Conservation (phyloP, 1,140 invertebrate genomes). For the Drosophila watanabei region DNA sequence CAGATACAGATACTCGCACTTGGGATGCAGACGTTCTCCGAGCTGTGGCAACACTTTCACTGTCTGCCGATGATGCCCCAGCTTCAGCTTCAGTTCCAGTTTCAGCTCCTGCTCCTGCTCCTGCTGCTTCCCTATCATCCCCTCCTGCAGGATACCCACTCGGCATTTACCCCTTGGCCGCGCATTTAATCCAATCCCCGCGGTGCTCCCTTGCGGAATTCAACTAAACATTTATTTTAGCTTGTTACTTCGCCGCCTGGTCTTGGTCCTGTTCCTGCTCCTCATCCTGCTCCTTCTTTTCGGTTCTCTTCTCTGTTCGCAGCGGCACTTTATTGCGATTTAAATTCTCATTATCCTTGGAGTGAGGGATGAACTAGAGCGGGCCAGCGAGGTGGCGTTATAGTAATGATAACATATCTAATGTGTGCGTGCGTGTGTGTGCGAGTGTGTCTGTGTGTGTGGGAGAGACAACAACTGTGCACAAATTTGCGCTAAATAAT, state of each 20-base stretch:
- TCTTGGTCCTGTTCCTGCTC: background rate
- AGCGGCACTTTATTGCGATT: constrained; percentile 74
- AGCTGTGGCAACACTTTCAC: constrained; percentile 74
- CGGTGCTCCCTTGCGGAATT: constrained; percentile 9
- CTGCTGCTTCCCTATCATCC: no score
- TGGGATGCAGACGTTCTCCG: constrained; percentile 39
- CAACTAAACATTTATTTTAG: constrained; percentile 70
- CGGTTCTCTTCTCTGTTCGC: constrained; percentile 7
- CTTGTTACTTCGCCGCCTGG: constrained; percentile 56
- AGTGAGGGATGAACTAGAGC: constrained; percentile 33
- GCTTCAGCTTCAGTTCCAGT: background rate
- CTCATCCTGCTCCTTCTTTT: constrained; percentile 17
- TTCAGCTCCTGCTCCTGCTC: background rate
- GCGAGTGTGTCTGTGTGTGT: constrained; percentile 20
- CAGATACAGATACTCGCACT: constrained; percentile 21
- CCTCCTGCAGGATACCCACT: constrained; percentile 1
- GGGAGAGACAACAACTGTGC: constrained; percentile 62
- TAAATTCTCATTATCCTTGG: constrained; percentile 75
- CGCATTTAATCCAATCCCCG: constrained; percentile 20
- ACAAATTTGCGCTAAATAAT: constrained; percentile 75
- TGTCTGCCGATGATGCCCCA: constrained; percentile 23
- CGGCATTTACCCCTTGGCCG: constrained; percentile 12
- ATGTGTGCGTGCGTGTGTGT: constrained; percentile 38
- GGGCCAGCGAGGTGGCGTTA: background rate
- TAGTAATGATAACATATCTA: constrained; percentile 58